A percentile compares a stretch with the other conserved stretches of the same genome.
Conservation (phyloP, 2,113 vertebrate species). For the Ageneiosus marmoratus region DNA sequence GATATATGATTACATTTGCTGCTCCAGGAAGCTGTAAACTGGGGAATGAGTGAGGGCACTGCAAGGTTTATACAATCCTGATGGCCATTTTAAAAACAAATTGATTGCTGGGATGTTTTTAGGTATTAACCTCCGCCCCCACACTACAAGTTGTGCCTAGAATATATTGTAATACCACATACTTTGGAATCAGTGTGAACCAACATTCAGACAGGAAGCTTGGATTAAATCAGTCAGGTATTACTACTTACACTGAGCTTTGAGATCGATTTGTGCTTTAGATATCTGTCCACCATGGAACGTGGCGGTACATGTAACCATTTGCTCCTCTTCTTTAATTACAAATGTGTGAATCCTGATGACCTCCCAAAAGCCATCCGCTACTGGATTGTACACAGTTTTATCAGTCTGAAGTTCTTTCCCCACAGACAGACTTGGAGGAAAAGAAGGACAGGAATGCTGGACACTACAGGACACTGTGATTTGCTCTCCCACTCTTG, state of each 20-base stretch:
- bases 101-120: neutral
- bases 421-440: conserved; percentile 49
- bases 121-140: neutral
- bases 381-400: neutral
- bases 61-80: neutral
- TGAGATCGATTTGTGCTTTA: conserved; percentile 46
- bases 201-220: neutral
- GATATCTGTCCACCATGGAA: conserved; percentile 54
- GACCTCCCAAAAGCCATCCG: conserved; percentile 28
- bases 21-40: neutral
- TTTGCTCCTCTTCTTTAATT: conserved; percentile 53
- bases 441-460: conserved; percentile 54
- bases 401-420: neutral
- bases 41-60: neutral
- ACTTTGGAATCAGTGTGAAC: neutral
- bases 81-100: neutral
- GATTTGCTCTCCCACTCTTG: conserved; percentile 56
- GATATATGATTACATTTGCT: neutral
- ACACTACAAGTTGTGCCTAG: neutral
- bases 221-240: neutral
- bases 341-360: conserved; percentile 42
- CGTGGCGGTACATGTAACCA: conserved; percentile 54
- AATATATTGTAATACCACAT: neutral
- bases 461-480: conserved; percentile 58
- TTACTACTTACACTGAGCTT: conserved; percentile 62